Conservation (phyloP, 2,888 invertebrate genomes). For the Melanostoma mellinum region DNA sequence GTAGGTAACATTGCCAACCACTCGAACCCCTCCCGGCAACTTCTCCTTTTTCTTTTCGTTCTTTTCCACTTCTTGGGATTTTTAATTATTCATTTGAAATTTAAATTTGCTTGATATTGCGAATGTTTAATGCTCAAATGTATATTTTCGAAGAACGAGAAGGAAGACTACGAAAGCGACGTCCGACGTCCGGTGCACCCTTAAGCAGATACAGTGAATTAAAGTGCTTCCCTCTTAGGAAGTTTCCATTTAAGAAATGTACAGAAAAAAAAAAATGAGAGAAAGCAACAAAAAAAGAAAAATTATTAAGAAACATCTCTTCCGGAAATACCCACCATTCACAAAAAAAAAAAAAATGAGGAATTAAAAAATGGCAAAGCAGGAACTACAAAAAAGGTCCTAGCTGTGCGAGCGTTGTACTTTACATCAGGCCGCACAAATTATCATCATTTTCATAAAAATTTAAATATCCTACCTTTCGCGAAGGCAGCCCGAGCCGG, state of each 20-base stretch:
- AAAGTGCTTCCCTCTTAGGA: conserved; percentile 67
- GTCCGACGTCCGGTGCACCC: conserved; percentile 57
- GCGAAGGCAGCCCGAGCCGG: conserved; percentile 3
- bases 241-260: conserved; percentile 56
- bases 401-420: not conserved
- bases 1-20: not conserved
- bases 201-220: conserved; percentile 62
- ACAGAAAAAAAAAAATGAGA: not conserved
- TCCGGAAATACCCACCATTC: not conserved
- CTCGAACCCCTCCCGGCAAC: not conserved
- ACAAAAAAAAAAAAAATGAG: conserved; percentile 17
- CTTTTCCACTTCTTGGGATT: conserved; percentile 23
- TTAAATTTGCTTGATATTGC: conserved; percentile 69
- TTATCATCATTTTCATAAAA: conserved; percentile 66
- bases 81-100: conserved; percentile 70
- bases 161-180: conserved; percentile 22
- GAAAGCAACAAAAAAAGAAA: conserved; percentile 24
- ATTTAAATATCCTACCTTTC: conserved; percentile 65
- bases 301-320: conserved; percentile 49
- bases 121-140: conserved; percentile 63
- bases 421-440: conserved; percentile 53
- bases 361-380: conserved; percentile 23
- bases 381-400: conserved; percentile 8
- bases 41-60: conserved; percentile 7
- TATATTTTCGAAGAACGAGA: conserved; percentile 13